A percentile compares a stretch with the other conserved stretches of the same genome.
Conservation (phyloP, 92 coral and sea anemone genomes). For the Heteractis magnifica region DNA sequence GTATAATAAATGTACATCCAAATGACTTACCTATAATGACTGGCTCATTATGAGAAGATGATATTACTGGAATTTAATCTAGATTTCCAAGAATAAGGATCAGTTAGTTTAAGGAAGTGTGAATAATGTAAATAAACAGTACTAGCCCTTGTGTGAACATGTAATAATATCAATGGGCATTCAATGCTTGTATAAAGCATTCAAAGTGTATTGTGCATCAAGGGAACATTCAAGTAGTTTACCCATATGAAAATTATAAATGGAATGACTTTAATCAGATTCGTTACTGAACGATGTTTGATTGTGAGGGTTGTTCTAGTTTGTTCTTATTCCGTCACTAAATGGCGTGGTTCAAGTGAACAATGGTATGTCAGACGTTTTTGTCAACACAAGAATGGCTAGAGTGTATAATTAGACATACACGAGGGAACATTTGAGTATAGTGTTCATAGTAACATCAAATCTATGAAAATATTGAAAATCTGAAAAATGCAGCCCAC, state of each 20-base stretch:
- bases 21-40: not conserved
- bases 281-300: not conserved
- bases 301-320: not conserved
- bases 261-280: not conserved
- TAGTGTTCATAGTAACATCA: not conserved
- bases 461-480: not conserved
- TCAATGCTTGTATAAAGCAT: too few species aligned
- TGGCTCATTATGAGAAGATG: not conserved
- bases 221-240: not conserved
- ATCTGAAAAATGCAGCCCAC: slow-evolving; percentile 10
- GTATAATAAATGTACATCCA: not conserved
- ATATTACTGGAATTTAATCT: not conserved
- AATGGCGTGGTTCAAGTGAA: slow-evolving; percentile 3
- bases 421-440: not conserved
- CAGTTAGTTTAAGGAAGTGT: not conserved
- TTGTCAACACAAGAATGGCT: not conserved
- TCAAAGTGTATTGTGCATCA: not conserved
- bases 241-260: not conserved
- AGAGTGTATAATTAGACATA: not conserved
- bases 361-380: not conserved
- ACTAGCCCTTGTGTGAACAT: not conserved
- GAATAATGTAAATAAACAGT: not conserved
- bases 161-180: not conserved
- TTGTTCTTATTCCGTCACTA: not conserved
- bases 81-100: not conserved